A percentile compares a stretch with the other conserved stretches of the same genome.
Evolutionary conservation across 1,140 invertebrate genomes (phyloP).

Genomic region (Cheumatopsyche charites): DNA sequence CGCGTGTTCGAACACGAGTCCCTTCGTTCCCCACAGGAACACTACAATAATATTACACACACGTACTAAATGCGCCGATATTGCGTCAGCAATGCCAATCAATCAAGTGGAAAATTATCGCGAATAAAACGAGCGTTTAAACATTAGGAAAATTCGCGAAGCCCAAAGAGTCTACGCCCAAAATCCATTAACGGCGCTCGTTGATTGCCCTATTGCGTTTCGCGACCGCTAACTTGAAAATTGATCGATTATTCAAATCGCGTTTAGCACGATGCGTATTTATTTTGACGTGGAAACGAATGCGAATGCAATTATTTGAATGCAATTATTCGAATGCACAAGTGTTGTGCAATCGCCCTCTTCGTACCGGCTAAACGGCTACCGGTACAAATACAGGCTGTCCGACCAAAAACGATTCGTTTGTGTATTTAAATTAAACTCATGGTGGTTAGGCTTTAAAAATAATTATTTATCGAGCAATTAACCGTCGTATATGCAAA

Average conservation of each 20-base stretch:
- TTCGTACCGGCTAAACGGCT: conserved; percentile 27
- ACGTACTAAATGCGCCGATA: conserved; percentile 33
- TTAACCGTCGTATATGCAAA: too few species aligned
- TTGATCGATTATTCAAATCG: conserved; percentile 15
- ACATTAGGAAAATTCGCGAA: too few species aligned
- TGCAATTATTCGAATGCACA: conserved; percentile 25
- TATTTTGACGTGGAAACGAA: neutral
- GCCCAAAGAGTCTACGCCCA: too few species aligned
- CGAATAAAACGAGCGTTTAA: neutral
- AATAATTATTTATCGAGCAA: too few species aligned
- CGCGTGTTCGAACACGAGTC: conserved; percentile 9
- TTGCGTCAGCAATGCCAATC: conserved; percentile 33
- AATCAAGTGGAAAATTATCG: conserved; percentile 25
- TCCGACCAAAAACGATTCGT: neutral
- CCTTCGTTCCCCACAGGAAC: conserved; percentile 2
- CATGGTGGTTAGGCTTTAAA: too few species aligned
- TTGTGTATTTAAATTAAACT: neutral
- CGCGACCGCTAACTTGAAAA: neutral
- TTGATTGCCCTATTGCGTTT: too few species aligned
- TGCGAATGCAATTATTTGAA: conserved; percentile 15
- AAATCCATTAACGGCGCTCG: too few species aligned
- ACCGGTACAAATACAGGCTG: conserved; percentile 22
- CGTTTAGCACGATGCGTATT: neutral
- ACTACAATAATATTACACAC: too few species aligned
- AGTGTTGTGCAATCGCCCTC: conserved; percentile 24